These are phyloP conservation scores for Drosophila subsilvestris DNA, from an alignment of 2,888 invertebrate genomes.

Conservation along the genomic window DNA sequence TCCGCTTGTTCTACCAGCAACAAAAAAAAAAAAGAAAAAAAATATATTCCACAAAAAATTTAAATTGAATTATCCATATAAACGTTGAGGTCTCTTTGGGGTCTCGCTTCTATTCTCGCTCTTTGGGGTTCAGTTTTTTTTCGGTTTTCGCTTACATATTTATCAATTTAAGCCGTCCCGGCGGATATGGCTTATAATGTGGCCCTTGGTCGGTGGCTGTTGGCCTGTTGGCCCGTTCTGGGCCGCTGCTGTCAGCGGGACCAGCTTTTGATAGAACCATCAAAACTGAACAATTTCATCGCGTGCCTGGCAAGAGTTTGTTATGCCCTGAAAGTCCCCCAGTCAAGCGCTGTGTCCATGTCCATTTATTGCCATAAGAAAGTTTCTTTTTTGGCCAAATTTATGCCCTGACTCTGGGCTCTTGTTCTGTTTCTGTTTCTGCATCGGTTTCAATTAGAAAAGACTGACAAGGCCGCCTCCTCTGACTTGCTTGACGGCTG, in stretches of 20 bases:
- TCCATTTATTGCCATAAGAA: conserved; percentile 54
- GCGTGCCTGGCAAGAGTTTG: conserved; percentile 71
- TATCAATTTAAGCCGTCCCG: conserved; percentile 79
- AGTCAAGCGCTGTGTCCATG: conserved; percentile 52
- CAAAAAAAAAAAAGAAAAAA: conserved; percentile 17
- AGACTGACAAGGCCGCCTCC: conserved; percentile 48
- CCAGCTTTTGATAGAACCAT: conserved; percentile 66
- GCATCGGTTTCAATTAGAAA: conserved; percentile 57
- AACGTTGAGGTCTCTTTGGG: conserved; percentile 55
- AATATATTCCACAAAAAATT: conserved; percentile 53
- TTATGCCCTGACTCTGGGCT: conserved; percentile 28
- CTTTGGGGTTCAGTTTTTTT: conserved; percentile 4
- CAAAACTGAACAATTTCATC: conserved; percentile 63
- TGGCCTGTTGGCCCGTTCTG: conserved; percentile 2
- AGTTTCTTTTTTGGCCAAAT: conserved; percentile 48
- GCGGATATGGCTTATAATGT: conserved; percentile 78
- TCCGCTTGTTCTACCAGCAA: conserved; percentile 55
- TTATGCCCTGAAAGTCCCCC: conserved; percentile 57
- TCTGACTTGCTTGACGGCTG: background rate
- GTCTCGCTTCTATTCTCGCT: conserved; percentile 15
- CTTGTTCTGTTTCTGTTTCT: conserved; percentile 50
- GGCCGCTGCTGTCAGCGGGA: conserved; percentile 22
- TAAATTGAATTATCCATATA: conserved; percentile 76
- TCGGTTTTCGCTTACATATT: conserved; percentile 58
- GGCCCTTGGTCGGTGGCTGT: conserved; percentile 33